These are phyloP conservation scores for Phataginus tricuspis DNA, from an alignment of 2,797 vertebrate genomes.

Conservation along the genomic window DNA sequence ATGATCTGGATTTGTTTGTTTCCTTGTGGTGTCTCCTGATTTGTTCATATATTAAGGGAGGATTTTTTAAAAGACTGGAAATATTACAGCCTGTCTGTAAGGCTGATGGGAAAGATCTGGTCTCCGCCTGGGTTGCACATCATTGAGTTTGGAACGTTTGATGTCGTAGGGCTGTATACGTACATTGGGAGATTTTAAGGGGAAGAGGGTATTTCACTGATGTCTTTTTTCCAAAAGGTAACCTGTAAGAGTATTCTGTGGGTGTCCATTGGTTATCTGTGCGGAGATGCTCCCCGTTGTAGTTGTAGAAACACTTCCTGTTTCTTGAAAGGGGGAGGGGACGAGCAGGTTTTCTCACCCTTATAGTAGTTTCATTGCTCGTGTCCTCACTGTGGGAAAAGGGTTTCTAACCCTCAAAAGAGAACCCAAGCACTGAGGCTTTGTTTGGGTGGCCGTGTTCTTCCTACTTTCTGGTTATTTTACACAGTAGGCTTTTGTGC, in stretches of 20 bases:
- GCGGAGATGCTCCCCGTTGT: constrained; percentile 39
- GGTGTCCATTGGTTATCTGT: background rate
- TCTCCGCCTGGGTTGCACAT: background rate
- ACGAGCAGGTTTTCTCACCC: background rate
- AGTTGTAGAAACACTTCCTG: constrained; percentile 34
- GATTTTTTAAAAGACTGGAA: background rate
- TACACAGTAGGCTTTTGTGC: background rate
- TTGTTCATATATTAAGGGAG: constrained; percentile 5
- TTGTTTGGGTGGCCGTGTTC: background rate
- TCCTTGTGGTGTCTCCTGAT: constrained; percentile 56
- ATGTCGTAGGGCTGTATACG: background rate
- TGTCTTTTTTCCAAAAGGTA: background rate
- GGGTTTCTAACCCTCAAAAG: constrained; percentile 22
- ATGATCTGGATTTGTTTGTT: constrained; percentile 59
- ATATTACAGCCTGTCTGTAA: background rate
- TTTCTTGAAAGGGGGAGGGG: background rate
- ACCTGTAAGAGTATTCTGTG: background rate
- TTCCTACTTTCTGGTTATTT: background rate
- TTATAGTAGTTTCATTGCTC: background rate
- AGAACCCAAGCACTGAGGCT: background rate
- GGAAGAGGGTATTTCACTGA: constrained; percentile 3
- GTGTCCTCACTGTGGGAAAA: constrained; percentile 30
- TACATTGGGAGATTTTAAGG: constrained; percentile 42
- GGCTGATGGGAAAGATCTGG: constrained; percentile 17
- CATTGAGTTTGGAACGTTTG: background rate